Base-by-base conservation (phyloP, 2,113 vertebrate species). In the Gasterosteus aculeatus region DNA sequence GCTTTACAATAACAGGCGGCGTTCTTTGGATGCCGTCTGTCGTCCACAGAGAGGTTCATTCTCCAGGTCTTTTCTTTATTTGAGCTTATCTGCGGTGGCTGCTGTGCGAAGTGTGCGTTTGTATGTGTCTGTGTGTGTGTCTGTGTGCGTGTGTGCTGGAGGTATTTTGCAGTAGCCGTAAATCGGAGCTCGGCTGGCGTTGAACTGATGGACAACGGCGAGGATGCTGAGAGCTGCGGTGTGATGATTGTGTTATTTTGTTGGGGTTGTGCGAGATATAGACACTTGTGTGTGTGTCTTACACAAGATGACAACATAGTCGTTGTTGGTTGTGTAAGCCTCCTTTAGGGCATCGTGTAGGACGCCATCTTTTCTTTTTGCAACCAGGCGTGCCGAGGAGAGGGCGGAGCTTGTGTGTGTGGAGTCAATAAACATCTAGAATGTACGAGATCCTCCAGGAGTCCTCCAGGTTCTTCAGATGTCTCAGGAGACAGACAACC, bases 51-150 rank as follows among this genome's bases (percentile, higher is more conserved):
- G 72, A 68, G 81, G 75, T 91, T 92, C 90, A 90, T 88, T 92
- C 90, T 88, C 86, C 80, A 77, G 87, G 71, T 87, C 83, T 86
- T 73, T 91, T 91, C 87, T 92, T 92, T 90, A 89, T 90, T 88
- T 89, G 84, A 84, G 88, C 84, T 91, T 89, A 92, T 92, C 88
- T 85, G 84, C 42, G 72, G 77, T 82, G 86, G 87, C 78, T 76
- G 81, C 80, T 81, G 79, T 81, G 85, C 86, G 75, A 66, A 29
- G 69, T 68, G 84, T 82, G 75, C 81, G 83, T 75, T 26, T 81
- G 31, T 75, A 56, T 75, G 82, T 69, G 51, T 67, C 66, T 64
- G 41, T 68, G 29, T 54, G 69, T 64, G 10, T 22, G 5, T 26
- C 22, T 62, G n/a, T 26, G 57, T 72, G 74, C 62, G 72, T 66